These are phyloP conservation scores for Echeneis naucrates DNA, from an alignment of 2,797 vertebrate species.

Conservation along the genomic window DNA sequence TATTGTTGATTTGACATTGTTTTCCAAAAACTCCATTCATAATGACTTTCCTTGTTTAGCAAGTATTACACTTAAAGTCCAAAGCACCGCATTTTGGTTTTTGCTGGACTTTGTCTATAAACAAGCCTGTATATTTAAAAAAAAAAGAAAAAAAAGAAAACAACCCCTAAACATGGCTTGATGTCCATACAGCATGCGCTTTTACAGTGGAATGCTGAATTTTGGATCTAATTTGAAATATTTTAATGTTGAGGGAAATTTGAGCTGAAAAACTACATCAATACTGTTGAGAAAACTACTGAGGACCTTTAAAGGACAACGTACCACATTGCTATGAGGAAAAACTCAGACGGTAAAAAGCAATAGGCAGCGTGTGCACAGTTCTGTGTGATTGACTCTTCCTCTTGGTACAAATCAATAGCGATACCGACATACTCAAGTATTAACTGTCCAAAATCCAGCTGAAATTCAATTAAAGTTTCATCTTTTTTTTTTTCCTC, in stretches of 20 bases:
- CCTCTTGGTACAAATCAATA: slow-evolving; percentile 27
- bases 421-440: neutral
- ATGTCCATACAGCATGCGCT: neutral
- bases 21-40: neutral
- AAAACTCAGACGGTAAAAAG: slow-evolving; percentile 1
- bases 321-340: neutral
- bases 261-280: neutral
- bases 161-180: neutral
- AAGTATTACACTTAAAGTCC: neutral
- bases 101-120: neutral
- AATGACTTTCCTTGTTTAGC: neutral
- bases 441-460: slow-evolving; percentile 2
- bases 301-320: neutral
- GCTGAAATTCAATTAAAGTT: neutral
- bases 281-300: neutral
- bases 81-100: neutral
- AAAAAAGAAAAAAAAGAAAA: no score
- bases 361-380: slow-evolving; percentile 9
- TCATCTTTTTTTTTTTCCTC: neutral
- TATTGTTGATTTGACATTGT: slow-evolving; percentile 1
- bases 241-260: neutral
- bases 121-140: neutral
- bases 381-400: slow-evolving; percentile 21
- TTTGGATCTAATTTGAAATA: neutral
- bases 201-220: neutral